A percentile compares a stretch with the other conserved stretches of the same genome.
phyloP scores from a whole-genome alignment of 2,797 vertebrate species.

The Cyprinella venusta region DNA sequence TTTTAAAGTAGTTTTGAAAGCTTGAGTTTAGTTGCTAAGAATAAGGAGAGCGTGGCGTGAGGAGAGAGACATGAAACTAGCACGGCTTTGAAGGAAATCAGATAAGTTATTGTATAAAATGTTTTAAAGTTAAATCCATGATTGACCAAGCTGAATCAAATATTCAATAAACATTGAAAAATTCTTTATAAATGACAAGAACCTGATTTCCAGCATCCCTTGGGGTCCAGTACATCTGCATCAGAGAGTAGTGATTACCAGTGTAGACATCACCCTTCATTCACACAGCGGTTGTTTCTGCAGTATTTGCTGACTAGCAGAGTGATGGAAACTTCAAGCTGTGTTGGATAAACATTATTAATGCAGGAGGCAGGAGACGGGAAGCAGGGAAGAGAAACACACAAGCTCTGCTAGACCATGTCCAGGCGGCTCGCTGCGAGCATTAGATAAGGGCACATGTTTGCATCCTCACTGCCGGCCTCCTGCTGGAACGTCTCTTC shows the following conservation, averaged over 20 bases:
- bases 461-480: constrained; percentile 29
- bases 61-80: not conserved
- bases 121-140: not conserved
- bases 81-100: not conserved
- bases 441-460: constrained; percentile 39
- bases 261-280: constrained; percentile 41
- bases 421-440: constrained; percentile 34
- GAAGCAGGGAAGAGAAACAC: constrained; percentile 38
- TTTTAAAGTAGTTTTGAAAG: not conserved
- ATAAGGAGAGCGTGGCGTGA: not conserved
- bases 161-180: constrained; percentile 67
- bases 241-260: constrained; percentile 34
- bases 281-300: constrained; percentile 47
- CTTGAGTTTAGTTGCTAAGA: not conserved
- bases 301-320: constrained; percentile 57
- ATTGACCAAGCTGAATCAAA: not conserved
- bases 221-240: constrained; percentile 15
- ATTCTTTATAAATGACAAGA: constrained; percentile 42
- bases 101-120: not conserved
- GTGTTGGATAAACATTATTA: constrained; percentile 60
- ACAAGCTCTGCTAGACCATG: constrained; percentile 26
- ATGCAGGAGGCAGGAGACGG: constrained; percentile 48
- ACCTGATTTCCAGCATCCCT: constrained; percentile 45
- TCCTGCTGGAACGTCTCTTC: constrained; percentile 2
- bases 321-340: constrained; percentile 49